Evolutionary conservation across 2,888 invertebrate species (phyloP), one percentile per base, ranked within the genome.

Genomic region (Drosophila nigricruria): DNA sequence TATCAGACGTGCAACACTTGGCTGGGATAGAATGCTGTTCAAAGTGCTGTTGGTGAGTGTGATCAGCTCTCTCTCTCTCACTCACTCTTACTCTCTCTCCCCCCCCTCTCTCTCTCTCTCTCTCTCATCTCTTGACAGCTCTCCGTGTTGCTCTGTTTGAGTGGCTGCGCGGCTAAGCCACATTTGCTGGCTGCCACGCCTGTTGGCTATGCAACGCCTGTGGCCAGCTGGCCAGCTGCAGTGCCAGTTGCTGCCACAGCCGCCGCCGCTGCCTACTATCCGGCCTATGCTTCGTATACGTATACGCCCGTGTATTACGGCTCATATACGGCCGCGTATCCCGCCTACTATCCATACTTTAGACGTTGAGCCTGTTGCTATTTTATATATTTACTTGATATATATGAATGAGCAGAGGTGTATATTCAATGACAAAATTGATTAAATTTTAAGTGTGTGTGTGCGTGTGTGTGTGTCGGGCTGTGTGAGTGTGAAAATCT

Each of bases 251-350:
- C 30, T 30, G 30, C 78, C 0, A 61, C 64, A 16, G 76, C 69
- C 8, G 56, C 30, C 57, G n/a, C 47, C 38, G 79, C 82, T 30
- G 85, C 80, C 45, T 85, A 88, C 60, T 89, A 89, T 72, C 86
- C 89, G 66, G 81, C 88, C 32, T 89, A 86, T 57, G 83, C 86
- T 38, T 57, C 86, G 66, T 86, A 86, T 82, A 56, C 88, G 70
- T 86, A 86, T 67, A 43, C 76, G 42, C 89, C 89, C 8, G 73
- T 76, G 1, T 87, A 86, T 61, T 86, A 87, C 62, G 88, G 83
- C 58, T 62, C 86, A 54, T 87, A 87, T 62, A n/a, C n/a, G n/a
- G 86, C 90, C 74, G 70, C 88, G 50, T 87, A 87, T 85, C 86
- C 86, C 34, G 82, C 80, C 62, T 85, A 88, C 47, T 88, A 89